These are phyloP conservation scores for Montifringilla adamsi DNA, from an alignment of 2,113 vertebrate species.

Conservation along the genomic window DNA sequence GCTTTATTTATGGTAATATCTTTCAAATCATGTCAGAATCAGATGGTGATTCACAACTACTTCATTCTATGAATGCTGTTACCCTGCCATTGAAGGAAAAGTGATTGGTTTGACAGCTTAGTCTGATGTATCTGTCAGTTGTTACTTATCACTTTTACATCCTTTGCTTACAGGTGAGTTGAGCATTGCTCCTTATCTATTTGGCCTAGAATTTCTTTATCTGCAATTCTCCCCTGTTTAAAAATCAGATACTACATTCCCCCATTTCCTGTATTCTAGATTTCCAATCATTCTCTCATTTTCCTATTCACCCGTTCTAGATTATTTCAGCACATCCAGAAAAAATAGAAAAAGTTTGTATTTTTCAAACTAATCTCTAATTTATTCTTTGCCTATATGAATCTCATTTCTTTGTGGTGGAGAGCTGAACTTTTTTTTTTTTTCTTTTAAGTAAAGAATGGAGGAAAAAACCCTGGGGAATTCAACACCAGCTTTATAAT, in stretches of 20 bases:
- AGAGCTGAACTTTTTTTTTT: neutral
- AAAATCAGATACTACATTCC: neutral
- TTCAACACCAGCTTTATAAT: neutral
- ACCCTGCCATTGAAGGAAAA: neutral
- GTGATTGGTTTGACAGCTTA: conserved; percentile 32
- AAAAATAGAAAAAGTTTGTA: neutral
- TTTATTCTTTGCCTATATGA: neutral
- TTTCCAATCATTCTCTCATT: conserved; percentile 2
- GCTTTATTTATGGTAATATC: conserved; percentile 16
- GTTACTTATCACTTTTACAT: conserved; percentile 40
- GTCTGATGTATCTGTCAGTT: conserved; percentile 38
- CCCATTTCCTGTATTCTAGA: neutral
- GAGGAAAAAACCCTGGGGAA: neutral
- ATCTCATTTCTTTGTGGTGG: neutral
- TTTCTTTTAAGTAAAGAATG: neutral
- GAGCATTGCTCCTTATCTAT: conserved; percentile 35
- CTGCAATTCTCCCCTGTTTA: conserved; percentile 21
- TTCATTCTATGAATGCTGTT: neutral
- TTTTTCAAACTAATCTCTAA: neutral
- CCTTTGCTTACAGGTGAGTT: conserved; percentile 42
- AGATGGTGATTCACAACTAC: conserved; percentile 18
- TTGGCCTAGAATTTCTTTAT: conserved; percentile 38
- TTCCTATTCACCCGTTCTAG: neutral
- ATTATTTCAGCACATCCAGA: neutral
- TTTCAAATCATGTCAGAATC: conserved; percentile 31